Base-by-base conservation (phyloP, 2,113 vertebrate species). In the Oceanites oceanicus region DNA sequence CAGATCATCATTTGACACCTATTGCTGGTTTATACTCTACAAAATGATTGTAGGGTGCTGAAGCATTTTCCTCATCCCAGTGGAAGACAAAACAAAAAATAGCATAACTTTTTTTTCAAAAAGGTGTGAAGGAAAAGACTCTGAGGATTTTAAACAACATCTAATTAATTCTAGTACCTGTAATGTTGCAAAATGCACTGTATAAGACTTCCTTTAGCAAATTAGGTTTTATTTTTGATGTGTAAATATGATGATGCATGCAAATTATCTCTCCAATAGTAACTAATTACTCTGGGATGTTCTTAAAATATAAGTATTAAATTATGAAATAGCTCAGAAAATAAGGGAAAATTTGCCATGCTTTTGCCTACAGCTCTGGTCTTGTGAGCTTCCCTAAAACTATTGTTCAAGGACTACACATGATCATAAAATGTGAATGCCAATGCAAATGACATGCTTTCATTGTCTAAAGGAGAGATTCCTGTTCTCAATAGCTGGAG, bases 191-290 rank as follows among this genome's bases (percentile, higher is more conserved):
- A 92, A 87, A 87, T 79, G 90, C 61, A 73, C n/a, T 85, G 72
- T 80, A 27, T 83, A 95, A 93, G 56, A 6, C 15, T 94, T 95
- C 29, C 79, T 96, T 93, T 80, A 90, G 56, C 91, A 97, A 97
- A 96, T 96, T 87, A 92, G 49, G 58, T 74, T 84, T 86, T 96
- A 83, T 50, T 97, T 96, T 94, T 95, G 38, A 96, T 97, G 83
- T 94, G 63, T 85, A 91, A 97, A 95, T 94, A 71, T 50, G 85
- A 70, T 95, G 92, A 94, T 95, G 13, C 40, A 96, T 92, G 83
- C 83, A 97, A 96, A 96, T 93, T 53, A 61, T 73, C 19, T 53
- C 21, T 95, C 36, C 72, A 96, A 61, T 89, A 90, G 19, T 93
- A 70, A 96, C 86, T 95, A 96, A 90, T 90, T 96, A 93, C 38